Evolutionary conservation across 2,113 vertebrate species (phyloP).

Genomic region (Pseudorectes ferrugineus): DNA sequence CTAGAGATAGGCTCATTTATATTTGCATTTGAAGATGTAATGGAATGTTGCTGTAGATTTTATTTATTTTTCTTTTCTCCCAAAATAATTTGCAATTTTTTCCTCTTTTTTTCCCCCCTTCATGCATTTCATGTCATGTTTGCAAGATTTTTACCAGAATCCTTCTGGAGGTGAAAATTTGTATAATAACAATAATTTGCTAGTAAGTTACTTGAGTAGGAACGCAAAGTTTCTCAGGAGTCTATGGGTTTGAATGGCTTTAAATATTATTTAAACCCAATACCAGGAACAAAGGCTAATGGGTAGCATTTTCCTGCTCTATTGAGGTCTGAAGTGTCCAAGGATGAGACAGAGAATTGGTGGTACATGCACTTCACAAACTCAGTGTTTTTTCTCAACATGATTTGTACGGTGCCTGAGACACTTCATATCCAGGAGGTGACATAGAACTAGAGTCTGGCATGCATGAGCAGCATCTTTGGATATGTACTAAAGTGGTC

Average conservation of each 20-base stretch:
- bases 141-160: background rate
- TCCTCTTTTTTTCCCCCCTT: fast-evolving
- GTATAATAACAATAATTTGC: background rate
- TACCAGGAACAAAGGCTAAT: background rate
- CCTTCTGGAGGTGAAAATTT: background rate
- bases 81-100: background rate
- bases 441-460: background rate
- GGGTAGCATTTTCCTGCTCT: background rate
- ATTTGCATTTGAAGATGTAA: background rate
- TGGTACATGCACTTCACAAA: background rate
- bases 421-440: background rate
- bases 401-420: background rate
- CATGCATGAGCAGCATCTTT: background rate
- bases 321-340: background rate
- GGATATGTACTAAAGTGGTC: background rate
- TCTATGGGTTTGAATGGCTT: background rate
- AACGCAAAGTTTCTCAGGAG: background rate
- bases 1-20: background rate
- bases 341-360: background rate
- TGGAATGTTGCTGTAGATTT: background rate
- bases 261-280: background rate
- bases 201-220: background rate
- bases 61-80: background rate
- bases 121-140: background rate
- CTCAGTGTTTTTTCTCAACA: background rate